Conservation (phyloP, 2,113 vertebrate genomes). For the Lamprotornis superbus region DNA sequence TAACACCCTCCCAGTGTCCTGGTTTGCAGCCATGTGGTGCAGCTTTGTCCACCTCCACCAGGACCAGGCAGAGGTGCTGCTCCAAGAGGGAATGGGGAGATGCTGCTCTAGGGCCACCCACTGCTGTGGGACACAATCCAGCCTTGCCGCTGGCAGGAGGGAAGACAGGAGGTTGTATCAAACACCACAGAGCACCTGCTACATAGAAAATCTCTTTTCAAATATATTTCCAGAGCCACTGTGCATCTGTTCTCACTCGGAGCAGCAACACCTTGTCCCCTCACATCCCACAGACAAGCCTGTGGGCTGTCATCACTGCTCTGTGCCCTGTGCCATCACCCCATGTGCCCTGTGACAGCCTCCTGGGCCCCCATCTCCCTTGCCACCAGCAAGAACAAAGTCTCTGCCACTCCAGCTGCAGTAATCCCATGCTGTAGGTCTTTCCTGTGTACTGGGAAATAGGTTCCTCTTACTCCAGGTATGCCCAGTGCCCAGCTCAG, state of each 20-base stretch:
- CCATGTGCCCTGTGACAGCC: neutral
- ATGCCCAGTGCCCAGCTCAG: neutral
- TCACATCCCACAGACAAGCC: neutral
- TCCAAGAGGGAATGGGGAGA: neutral
- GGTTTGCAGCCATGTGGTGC: neutral
- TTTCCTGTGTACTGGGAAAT: neutral
- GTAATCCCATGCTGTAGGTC: neutral
- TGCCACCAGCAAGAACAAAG: neutral
- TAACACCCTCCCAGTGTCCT: rapidly evolving
- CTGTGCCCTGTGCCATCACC: neutral
- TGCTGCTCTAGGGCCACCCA: neutral
- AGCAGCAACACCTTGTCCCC: neutral
- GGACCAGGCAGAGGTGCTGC: neutral
- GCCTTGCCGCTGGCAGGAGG: neutral
- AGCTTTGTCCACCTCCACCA: neutral
- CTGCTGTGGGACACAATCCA: neutral
- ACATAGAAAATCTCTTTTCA: constrained; percentile 16
- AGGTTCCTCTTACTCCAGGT: neutral
- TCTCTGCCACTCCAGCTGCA: neutral
- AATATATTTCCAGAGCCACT: neutral
- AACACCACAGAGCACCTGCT: constrained; percentile 9
- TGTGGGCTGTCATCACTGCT: neutral
- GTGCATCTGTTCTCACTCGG: constrained; percentile 1
- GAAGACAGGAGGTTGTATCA: neutral
- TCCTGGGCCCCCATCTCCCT: neutral